Conservation (phyloP, 1,140 invertebrate genomes). For the Drosophila oshimai region DNA sequence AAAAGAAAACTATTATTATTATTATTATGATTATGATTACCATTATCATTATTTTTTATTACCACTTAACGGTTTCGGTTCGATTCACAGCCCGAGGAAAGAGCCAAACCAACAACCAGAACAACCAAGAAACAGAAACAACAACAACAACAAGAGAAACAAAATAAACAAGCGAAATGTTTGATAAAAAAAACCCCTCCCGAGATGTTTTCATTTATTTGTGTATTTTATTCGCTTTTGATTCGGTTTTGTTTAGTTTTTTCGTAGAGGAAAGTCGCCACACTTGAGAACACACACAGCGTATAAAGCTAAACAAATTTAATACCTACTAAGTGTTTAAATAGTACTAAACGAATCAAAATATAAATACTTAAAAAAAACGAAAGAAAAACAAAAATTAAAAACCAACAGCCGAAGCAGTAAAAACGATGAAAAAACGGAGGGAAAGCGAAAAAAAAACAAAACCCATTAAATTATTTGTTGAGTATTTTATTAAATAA, state of each 20-base stretch:
- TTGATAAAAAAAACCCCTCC: slow-evolving; percentile 41
- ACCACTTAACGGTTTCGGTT: slow-evolving; percentile 38
- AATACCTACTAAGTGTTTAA: slow-evolving; percentile 73
- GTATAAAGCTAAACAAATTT: slow-evolving; percentile 44
- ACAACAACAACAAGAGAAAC: slow-evolving; percentile 34
- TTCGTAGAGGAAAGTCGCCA: slow-evolving; percentile 7
- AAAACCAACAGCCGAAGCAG: background rate
- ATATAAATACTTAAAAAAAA: slow-evolving; percentile 44
- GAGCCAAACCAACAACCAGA: slow-evolving; percentile 34
- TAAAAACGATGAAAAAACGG: slow-evolving; percentile 1
- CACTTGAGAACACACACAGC: slow-evolving; percentile 8
- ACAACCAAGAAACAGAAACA: slow-evolving; percentile 19
- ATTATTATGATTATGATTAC: slow-evolving; percentile 30
- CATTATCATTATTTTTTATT: slow-evolving; percentile 39
- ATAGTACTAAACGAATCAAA: slow-evolving; percentile 64
- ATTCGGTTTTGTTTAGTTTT: slow-evolving; percentile 4
- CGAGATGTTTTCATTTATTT: slow-evolving; percentile 17
- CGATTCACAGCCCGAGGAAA: slow-evolving; percentile 19
- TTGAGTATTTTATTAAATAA: slow-evolving; percentile 77
- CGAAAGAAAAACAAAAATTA: slow-evolving; percentile 15
- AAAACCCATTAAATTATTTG: slow-evolving; percentile 66
- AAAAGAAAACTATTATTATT: slow-evolving; percentile 33
- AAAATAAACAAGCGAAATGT: slow-evolving; percentile 67
- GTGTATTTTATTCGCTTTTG: background rate
- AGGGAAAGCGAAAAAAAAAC: slow-evolving; percentile 16